Evolutionary conservation across 2,888 invertebrate species (phyloP), one percentile per base, ranked within the genome.

Genomic region (Proisotoma minuta): DNA sequence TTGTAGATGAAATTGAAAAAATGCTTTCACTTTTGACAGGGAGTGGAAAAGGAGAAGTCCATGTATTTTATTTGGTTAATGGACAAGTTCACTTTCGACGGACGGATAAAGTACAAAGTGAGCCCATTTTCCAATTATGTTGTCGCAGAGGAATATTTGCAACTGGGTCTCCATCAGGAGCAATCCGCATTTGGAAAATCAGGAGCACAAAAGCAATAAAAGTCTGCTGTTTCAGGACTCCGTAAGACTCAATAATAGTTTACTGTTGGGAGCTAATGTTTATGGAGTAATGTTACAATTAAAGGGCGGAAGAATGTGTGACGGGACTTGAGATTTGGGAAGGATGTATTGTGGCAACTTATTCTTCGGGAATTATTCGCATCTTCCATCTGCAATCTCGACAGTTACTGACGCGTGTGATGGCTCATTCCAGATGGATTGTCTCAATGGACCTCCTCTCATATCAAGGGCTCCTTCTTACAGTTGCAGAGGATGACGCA

Each of bases 341-440:
- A 27, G 63, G 64, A 4, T n/a, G 39, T 2, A 62, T 62, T 5
- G 60, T 72, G 15, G 70, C 66, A 10, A 60, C 69, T 1, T 72
- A 69, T 51, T 66, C 69, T 1, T 72, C 72, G 0, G 72, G 72
- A 8, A 48, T 65, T 8, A 57, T 72, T 18, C 57, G 72, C 10
- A 65, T 72, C 47, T 72, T 62, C 56, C 66, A 69, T 48, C 47
- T 70, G 22, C 51, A 63, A 34, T 59, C 60, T 28, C 67, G 63
- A 50, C 59, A 53, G 2, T 59, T 72, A 2, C 49, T 51, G 18
- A 65, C 60, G n/a, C 61, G 62, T 43, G 62, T 70, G 10, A 63
- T 61, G 49, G 72, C 72, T 54, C 72, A 72, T 49, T 70, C 69
- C 1, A 57, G 72, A n/a, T 72, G 72, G 72, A 70, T 72, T 34